Evolutionary conservation across 2,113 vertebrate species (phyloP), one percentile per base, ranked within the genome.

Genomic region (Oryzias curvinotus): DNA sequence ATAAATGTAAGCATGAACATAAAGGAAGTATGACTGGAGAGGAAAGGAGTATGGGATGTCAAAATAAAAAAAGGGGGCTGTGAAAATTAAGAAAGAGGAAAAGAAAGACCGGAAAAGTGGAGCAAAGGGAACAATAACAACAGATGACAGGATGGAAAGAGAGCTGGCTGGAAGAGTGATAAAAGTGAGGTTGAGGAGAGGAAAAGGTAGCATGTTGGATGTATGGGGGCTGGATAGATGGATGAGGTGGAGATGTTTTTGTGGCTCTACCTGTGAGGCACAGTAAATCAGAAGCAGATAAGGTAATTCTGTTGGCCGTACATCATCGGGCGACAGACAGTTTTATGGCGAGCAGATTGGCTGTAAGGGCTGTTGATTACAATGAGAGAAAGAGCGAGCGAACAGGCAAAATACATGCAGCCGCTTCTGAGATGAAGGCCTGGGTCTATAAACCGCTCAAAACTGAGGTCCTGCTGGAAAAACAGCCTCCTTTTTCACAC

Each of bases 341-440:
- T 23, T 88, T 89, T 84, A 89, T 67, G 77, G 70, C 17, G 75
- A 80, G 73, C 86, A 88, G 84, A 89, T 89, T 88, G 86, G 86
- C 86, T 77, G 83, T 84, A 80, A 89, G 87, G 76, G 70, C 64
- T 73, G 77, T 78, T 89, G 85, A 87, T 87, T 80, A 86, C 81
- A 84, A 80, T 66, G 77, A 83, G 85, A 43, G 52, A n/a, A 53
- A 44, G 72, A 51, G 55, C 18, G 52, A 5, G 51, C n/a, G 4
- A 43, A 36, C 43, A 18, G 56, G 10, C 30, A 47, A 56, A 51
- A 63, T 45, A 51, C 7, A 36, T 55, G 49, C 30, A 28, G 28
- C 3, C 16, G 56, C 54, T 60, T 64, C 53, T n/a, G 41, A 26
- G 53, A 60, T 28, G 28, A 50, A 45, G 21, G 15, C 3, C 25